A percentile compares a stretch with the other conserved stretches of the same genome.
Evolutionary conservation across 2,797 vertebrate species (phyloP).

Genomic region (Hyperoplus immaculatus): DNA sequence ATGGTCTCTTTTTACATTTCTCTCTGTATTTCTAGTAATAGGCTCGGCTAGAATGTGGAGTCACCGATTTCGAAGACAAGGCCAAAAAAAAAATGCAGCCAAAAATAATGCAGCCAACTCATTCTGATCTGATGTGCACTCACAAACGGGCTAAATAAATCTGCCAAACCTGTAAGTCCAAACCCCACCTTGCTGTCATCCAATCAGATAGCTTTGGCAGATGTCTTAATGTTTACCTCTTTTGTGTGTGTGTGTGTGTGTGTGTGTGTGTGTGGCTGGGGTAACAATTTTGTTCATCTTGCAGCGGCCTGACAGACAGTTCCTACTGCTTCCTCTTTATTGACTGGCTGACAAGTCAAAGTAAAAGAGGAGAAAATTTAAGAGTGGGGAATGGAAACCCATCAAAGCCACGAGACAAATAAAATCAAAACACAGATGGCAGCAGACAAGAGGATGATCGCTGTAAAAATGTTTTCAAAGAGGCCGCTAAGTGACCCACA

Average conservation of each 20-base stretch:
- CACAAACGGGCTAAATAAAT: slow-evolving; percentile 34
- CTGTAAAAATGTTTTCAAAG: slow-evolving; percentile 12
- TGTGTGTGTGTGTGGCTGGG: slow-evolving; percentile 6
- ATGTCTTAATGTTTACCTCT: slow-evolving; percentile 33
- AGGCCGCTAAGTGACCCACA: slow-evolving; percentile 22
- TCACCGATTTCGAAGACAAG: slow-evolving; percentile 8
- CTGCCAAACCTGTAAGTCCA: slow-evolving; percentile 48
- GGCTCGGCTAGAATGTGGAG: slow-evolving; percentile 11
- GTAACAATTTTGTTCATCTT: slow-evolving; percentile 68
- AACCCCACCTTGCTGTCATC: slow-evolving; percentile 38
- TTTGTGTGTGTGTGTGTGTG: too few species aligned
- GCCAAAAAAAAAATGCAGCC: neutral
- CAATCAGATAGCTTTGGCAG: slow-evolving; percentile 68
- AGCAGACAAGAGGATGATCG: slow-evolving; percentile 17
- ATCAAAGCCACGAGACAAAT: slow-evolving; percentile 40
- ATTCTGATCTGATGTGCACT: slow-evolving; percentile 15
- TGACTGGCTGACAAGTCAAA: slow-evolving; percentile 33
- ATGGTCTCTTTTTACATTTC: slow-evolving; percentile 2
- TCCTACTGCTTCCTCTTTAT: slow-evolving; percentile 25
- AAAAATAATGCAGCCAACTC: slow-evolving; percentile 14
- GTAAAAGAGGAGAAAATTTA: slow-evolving; percentile 32
- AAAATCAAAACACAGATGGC: slow-evolving; percentile 9
- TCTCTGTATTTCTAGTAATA: slow-evolving; percentile 21
- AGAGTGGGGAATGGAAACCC: slow-evolving; percentile 3
- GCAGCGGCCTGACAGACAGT: slow-evolving; percentile 51